A percentile compares a stretch with the other conserved stretches of the same genome.
These are phyloP conservation scores for cattle (Bos taurus) DNA, from an alignment of 2,113 vertebrate genomes.

Conservation along the genomic window ARS-UCD2.0 NC_037338.1:30097501-30098000, in stretches of 20 bases:
- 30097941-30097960: background rate
- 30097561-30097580: background rate
- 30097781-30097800: background rate
- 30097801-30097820: background rate
- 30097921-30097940: background rate
- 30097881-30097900: background rate
- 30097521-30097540: background rate
- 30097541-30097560: background rate
- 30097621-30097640: background rate
- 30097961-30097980: background rate
- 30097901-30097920: background rate
- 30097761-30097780: background rate
- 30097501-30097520: background rate
- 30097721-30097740: background rate
- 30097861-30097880: background rate
- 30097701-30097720: background rate
- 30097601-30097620: background rate
- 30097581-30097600: background rate
- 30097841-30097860: background rate
- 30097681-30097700: background rate
- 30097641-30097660: background rate
- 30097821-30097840: background rate
- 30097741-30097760: background rate
- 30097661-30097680: background rate
- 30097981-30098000: background rate